Base-by-base conservation (phyloP, 2,888 invertebrate species). In the Apodemia duryi region DNA sequence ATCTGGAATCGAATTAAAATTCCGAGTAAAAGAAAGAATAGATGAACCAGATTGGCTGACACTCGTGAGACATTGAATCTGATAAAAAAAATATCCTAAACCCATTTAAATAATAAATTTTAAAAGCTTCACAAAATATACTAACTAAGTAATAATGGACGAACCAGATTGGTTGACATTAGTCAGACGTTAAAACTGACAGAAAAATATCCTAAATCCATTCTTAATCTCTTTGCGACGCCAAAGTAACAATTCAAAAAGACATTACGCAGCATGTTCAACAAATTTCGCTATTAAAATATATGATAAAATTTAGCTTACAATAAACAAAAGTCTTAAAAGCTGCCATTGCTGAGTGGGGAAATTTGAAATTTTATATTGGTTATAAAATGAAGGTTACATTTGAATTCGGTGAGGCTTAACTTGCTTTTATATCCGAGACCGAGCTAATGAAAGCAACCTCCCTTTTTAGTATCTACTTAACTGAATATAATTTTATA, bases 321-420 rank as follows among this genome's bases (percentile, higher is more conserved):
- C 57, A 63, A 51, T 71, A 73, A 73, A 75, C 74, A 76, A 74
- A 74, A 72, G 73, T 79, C 65, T 63, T 68, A 62, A 68, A 68
- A 68, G 70, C 73, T 67, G 69, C 81, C 77, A 77, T 74, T 75
- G 76, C 75, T 77, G 81, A 84, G 81, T 79, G 79, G 82, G 77
- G 75, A 83, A 87, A 86, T 88, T 87, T 84, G 76, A 85, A 85
- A 84, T 88, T 88, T 90, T 88, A 88, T 86, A 81, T 75, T 80
- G 70, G 74, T 81, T 87, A 79, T 90, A 85, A 89, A 83, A 75
- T 74, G 76, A 77, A 83, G 84, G 84, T 84, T 84, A 81, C 79
- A 82, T 82, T 82, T 82, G 77, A 76, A 81, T 82, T 80, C 77
- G 74, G 77, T 71, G 78, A 80, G 77, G 77, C 78, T 77, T 80